Evolutionary conservation across 1,140 invertebrate species (phyloP), one percentile per base, ranked within the genome.

Genomic region (Anoplophora glabripennis): DNA sequence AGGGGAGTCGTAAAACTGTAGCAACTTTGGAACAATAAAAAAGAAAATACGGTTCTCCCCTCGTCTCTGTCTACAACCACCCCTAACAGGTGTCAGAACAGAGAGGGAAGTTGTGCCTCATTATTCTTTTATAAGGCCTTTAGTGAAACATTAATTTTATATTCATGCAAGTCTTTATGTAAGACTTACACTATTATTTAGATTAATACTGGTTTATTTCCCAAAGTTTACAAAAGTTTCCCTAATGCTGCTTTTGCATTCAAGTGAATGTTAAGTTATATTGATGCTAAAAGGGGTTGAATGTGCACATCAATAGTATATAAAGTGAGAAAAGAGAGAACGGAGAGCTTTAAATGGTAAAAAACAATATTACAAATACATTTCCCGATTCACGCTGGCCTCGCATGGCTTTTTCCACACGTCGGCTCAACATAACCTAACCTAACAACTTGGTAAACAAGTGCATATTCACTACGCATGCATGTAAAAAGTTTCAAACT

Each of bases 1-100:
- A 45, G 52, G 59, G 63, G 63, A 61, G 51, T 62, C 58, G 53
- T 62, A 57, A 67, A 67, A 59, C 58, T 57, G 45, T 38, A 45
- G 44, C 53, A 42, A 53, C 57, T 63, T 36, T 47, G 53, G 53
- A 59, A 66, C 61, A 66, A 66, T 66, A 66, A 66, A 66, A 66
- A 61, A 57, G 60, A 63, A 66, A 63, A 63, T 66, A 41, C 61
- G 52, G 49, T 58, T 54, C 48, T 59, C 52, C 53, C 45, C 53
- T 35, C 54, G 45, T 33, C 49, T 61, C 54, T 54, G 57, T 47
- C 46, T 60, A 41, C 36, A 28, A 0, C 11, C 35, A 53, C 44
- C 46, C 34, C 33, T 54, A 63, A 65, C 60, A 63, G 64, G 60
- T 63, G 57, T 44, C 41, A 35, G 36, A 47, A 47, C 36, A 44